Conservation (phyloP, 2,797 vertebrate genomes). For the Acestrorhynchus altus region DNA sequence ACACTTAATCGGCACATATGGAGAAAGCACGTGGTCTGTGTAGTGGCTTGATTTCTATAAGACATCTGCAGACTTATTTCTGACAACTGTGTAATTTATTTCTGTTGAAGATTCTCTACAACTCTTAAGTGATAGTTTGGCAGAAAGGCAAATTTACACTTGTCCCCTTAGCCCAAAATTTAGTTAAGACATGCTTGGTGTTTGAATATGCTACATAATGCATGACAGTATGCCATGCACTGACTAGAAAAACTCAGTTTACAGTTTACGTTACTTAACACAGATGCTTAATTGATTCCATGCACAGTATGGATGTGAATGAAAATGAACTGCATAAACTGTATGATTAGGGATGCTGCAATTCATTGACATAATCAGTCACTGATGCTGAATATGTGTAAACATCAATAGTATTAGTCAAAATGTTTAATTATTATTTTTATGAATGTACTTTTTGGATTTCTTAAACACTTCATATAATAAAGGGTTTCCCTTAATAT, state of each 20-base stretch:
- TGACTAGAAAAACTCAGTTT: not conserved
- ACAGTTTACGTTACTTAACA: too few relatives aligned
- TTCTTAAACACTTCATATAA: too few relatives aligned
- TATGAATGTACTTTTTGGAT: too few relatives aligned
- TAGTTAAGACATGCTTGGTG: not conserved
- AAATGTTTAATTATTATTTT: too few relatives aligned
- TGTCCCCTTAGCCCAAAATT: not conserved
- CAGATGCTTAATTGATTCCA: too few relatives aligned
- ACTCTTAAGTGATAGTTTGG: not conserved
- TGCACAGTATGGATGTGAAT: too few relatives aligned
- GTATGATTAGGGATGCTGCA: too few relatives aligned
- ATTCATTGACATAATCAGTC: too few relatives aligned
- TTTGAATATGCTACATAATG: not conserved
- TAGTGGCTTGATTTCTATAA: conserved; percentile 49
- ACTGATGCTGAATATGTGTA: too few relatives aligned
- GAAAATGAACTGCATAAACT: too few relatives aligned
- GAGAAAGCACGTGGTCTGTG: conserved; percentile 48
- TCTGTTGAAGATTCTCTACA: conserved; percentile 28
- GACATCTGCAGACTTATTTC: conserved; percentile 58
- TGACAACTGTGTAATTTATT: conserved; percentile 42
- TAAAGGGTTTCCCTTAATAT: too few relatives aligned
- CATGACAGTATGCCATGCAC: not conserved
- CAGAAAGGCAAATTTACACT: not conserved
- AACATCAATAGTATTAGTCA: too few relatives aligned
- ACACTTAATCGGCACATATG: conserved; percentile 41